Evolutionary conservation across 2,797 vertebrate species (phyloP), one percentile per base, ranked within the genome.

Genomic region (Micromesistius poutassou): DNA sequence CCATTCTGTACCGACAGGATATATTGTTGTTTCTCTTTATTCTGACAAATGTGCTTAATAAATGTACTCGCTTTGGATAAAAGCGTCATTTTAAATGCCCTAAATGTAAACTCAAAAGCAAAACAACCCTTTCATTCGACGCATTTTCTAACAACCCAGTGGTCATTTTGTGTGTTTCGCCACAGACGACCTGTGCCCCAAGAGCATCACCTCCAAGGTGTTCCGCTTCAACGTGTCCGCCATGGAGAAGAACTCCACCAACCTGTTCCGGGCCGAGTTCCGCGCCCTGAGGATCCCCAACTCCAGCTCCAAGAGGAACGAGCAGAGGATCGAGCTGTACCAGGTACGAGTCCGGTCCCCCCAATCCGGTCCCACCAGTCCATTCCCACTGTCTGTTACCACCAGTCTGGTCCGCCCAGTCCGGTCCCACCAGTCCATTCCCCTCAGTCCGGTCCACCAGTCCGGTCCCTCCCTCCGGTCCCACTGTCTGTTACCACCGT

Each of bases 251-350:
- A 99, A 98, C 87, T 94, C 95, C 91, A 97, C 96, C 93, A 98
- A 97, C 90, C 92, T 99, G 80, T 98, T 99, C 93, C 95, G 97
- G 80, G 97, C 97, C 0, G 97, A 99, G 91, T 99, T 99, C 84
- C 95, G 97, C 73, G 96, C 97, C 76, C 91, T 97, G 88, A 93
- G 97, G 5, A 93, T 97, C 86, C 95, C 96, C 78, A 98, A 99
- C 87, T 87, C 84, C 0, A 90, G 81, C n/a, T 96, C 97, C 90
- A 97, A 96, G 90, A 96, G 94, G 85, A 96, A 93, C 0, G 97
- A 99, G 85, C 97, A 99, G 91, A 95, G 97, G 85, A 97, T 99
- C 76, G 97, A 99, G 89, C 96, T 99, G 86, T 99, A 98, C 91
- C 97, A 99, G 96, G 97, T 98, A 90, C 88, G 92, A 28, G 25